Evolutionary conservation across 2,797 vertebrate species (phyloP).

Genomic region (Hydrolagus colliei): DNA sequence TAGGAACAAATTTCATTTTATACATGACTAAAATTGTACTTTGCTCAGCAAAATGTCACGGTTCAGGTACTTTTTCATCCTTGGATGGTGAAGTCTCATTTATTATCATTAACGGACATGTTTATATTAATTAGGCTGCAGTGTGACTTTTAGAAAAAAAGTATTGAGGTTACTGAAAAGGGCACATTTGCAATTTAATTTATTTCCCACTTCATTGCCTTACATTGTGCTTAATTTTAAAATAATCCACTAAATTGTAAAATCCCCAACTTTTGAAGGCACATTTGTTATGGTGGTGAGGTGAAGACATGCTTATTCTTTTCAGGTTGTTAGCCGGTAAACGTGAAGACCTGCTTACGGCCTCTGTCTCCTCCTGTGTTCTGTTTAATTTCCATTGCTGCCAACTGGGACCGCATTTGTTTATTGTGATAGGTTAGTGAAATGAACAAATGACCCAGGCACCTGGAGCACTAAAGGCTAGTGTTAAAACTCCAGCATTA

Average conservation of each 20-base stretch:
- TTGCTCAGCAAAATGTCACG: background rate
- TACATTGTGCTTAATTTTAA: background rate
- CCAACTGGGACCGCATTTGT: constrained; percentile 60
- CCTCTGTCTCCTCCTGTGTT: constrained; percentile 33
- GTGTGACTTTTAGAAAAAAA: constrained; percentile 1
- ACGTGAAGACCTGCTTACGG: constrained; percentile 4
- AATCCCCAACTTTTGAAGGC: background rate
- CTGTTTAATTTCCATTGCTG: constrained; percentile 47
- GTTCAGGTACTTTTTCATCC: background rate
- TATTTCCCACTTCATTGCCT: background rate
- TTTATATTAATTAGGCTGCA: constrained; percentile 1
- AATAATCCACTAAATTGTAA: background rate
- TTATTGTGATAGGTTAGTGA: constrained; percentile 76
- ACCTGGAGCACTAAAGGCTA: constrained; percentile 70
- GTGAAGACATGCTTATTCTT: constrained; percentile 3
- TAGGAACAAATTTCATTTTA: background rate
- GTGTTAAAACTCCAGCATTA: constrained; percentile 71
- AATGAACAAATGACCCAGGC: constrained; percentile 76
- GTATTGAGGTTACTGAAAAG: background rate
- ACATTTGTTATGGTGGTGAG: constrained; percentile 20
- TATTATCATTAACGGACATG: constrained; percentile 16
- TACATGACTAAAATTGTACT: background rate
- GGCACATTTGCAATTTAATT: constrained; percentile 4
- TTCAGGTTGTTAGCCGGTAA: background rate
- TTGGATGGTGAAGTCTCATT: background rate